Conservation (phyloP, 2,797 vertebrate species). For the Esox lucius region DNA sequence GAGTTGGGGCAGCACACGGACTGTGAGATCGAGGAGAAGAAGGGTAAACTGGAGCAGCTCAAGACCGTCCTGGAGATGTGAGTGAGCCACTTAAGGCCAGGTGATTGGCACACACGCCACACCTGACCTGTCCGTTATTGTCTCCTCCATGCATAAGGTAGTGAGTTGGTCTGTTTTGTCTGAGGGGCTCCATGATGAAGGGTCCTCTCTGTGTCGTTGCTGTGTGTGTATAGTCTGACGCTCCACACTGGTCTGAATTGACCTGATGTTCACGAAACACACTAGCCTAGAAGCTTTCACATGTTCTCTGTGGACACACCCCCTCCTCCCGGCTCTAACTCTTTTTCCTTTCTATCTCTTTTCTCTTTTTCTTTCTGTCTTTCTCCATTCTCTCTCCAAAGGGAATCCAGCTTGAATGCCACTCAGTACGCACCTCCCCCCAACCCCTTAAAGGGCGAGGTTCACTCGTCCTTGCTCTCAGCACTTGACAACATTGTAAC, state of each 20-base stretch:
- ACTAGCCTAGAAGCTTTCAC: not conserved
- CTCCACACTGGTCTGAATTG: not conserved
- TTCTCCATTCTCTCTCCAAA: conserved; percentile 58
- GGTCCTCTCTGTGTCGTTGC: conserved; percentile 3
- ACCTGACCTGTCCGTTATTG: not conserved
- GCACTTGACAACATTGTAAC: conserved; percentile 21
- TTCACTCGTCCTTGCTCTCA: conserved; percentile 48
- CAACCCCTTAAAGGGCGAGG: conserved; percentile 51
- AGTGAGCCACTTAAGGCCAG: conserved; percentile 54
- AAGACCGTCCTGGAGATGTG: conserved; percentile 98
- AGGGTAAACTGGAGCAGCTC: conserved; percentile 93
- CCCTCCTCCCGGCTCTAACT: too few relatives aligned
- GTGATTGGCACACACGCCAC: conserved; percentile 1
- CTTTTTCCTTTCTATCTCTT: conserved; percentile 11
- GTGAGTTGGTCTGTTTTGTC: conserved; percentile 26
- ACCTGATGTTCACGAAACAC: not conserved
- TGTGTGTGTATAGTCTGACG: not conserved
- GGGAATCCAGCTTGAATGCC: conserved; percentile 82
- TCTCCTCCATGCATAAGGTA: conserved; percentile 10
- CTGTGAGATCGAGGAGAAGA: conserved; percentile 94
- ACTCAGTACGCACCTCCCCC: conserved; percentile 73
- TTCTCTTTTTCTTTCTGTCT: conserved; percentile 42
- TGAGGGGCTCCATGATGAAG: not conserved
- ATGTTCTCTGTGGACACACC: conserved; percentile 1
- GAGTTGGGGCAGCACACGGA: conserved; percentile 86